A percentile compares a stretch with the other conserved stretches of the same genome.
Conservation (phyloP, 2,888 invertebrate genomes). For the Melieria picta region DNA sequence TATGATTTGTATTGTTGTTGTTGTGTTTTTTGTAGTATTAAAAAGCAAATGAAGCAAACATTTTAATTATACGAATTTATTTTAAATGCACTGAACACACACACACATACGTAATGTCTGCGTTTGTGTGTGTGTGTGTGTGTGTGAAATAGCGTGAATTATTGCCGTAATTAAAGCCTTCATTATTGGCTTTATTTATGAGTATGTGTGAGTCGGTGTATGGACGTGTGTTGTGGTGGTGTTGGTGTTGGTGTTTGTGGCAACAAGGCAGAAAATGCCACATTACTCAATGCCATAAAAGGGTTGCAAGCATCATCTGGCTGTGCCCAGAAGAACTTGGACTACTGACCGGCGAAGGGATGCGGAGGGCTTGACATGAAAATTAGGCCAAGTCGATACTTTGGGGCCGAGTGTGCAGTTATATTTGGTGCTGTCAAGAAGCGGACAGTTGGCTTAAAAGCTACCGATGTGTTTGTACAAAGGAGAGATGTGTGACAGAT, state of each 20-base stretch:
- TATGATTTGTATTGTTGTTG: not conserved
- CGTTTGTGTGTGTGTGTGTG: slow-evolving; percentile 8
- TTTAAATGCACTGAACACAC: slow-evolving; percentile 18
- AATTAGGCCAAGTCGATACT: slow-evolving; percentile 3
- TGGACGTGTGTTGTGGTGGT: not conserved
- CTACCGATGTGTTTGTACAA: too few relatives aligned
- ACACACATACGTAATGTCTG: not conserved
- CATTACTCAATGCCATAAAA: not conserved
- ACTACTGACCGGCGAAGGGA: not conserved
- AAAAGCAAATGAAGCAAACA: slow-evolving; percentile 18
- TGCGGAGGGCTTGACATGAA: not conserved
- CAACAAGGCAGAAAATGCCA: not conserved
- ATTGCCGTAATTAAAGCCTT: slow-evolving; percentile 7
- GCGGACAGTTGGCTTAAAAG: too few relatives aligned
- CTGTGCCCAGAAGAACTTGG: not conserved
- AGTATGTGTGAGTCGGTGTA: not conserved
- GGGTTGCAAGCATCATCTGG: too few relatives aligned
- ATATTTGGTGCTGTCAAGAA: too few relatives aligned
- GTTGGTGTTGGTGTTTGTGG: not conserved
- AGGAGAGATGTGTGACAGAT: too few relatives aligned
- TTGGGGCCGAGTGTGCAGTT: not conserved
- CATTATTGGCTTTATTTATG: slow-evolving; percentile 20
- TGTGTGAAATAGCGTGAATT: not conserved
- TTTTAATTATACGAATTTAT: slow-evolving; percentile 28
- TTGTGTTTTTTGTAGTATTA: not conserved